phyloP scores from a whole-genome alignment of 2,113 vertebrate genomes.

The Tachysurus vachellii region DNA sequence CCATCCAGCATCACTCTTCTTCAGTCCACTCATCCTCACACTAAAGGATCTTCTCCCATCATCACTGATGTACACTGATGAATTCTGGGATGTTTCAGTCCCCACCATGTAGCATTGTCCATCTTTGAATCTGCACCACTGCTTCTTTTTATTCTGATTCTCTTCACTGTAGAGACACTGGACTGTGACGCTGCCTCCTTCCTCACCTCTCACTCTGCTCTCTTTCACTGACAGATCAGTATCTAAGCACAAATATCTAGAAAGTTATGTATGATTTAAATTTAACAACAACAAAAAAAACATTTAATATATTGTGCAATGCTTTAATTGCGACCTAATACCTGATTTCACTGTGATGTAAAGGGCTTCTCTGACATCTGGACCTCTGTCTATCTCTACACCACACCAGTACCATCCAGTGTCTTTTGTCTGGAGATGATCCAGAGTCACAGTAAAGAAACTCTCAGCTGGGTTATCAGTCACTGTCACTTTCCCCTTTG shows the following conservation, averaged over 20 bases:
- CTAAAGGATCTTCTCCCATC: background rate
- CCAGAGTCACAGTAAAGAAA: constrained; percentile 45
- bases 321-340: background rate
- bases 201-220: constrained; percentile 36
- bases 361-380: background rate
- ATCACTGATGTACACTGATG: background rate
- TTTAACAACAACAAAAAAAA: background rate
- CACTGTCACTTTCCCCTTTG: background rate
- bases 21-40: background rate
- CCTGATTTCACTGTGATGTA: constrained; percentile 32
- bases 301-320: background rate
- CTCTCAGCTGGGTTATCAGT: constrained; percentile 35
- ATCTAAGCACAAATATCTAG: background rate
- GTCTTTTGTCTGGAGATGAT: background rate
- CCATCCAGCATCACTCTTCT: constrained; percentile 7
- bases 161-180: constrained; percentile 46
- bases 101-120: background rate
- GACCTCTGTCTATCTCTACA: background rate
- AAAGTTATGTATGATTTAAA: background rate
- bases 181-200: constrained; percentile 40
- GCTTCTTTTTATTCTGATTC: constrained; percentile 3
- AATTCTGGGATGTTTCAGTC: constrained; percentile 4
- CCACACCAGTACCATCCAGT: constrained; percentile 29
- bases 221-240: background rate
- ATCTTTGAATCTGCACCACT: constrained; percentile 39